These are phyloP conservation scores for Cenopis cana DNA, from an alignment of 2,888 invertebrate genomes.

Conservation along the genomic window DNA sequence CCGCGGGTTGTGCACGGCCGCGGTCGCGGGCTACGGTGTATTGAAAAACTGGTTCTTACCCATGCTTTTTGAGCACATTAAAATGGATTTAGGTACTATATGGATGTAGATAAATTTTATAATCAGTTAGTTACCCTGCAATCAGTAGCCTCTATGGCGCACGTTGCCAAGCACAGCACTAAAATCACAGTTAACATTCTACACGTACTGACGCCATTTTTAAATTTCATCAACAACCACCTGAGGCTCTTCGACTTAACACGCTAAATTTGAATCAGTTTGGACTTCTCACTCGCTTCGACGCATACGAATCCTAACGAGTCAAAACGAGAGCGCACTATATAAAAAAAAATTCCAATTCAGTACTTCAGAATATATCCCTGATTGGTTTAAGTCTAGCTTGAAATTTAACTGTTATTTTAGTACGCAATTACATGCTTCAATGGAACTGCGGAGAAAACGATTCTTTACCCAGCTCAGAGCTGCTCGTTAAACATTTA, in stretches of 20 bases:
- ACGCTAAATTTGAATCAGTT: neutral
- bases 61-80: no score
- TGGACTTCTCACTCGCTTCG: neutral
- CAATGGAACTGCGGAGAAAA: conserved; percentile 55
- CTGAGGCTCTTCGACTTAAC: neutral
- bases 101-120: no score
- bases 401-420: conserved; percentile 46
- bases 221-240: neutral
- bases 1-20: no score
- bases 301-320: neutral
- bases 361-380: neutral
- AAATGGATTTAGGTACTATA: no score
- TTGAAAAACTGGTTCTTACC: no score
- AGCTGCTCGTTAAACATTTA: conserved; percentile 13
- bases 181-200: conserved; percentile 14
- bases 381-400: conserved; percentile 38
- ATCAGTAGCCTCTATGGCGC: neutral
- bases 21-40: no score
- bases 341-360: neutral
- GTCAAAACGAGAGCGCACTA: neutral
- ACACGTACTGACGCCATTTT: neutral
- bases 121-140: conserved; percentile 10
- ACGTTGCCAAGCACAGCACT: neutral
- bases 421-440: conserved; percentile 59
- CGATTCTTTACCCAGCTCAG: conserved; percentile 19